Evolutionary conservation across 2,113 vertebrate genomes (phyloP).

Genomic region (Dicentrarchus labrax): DNA sequence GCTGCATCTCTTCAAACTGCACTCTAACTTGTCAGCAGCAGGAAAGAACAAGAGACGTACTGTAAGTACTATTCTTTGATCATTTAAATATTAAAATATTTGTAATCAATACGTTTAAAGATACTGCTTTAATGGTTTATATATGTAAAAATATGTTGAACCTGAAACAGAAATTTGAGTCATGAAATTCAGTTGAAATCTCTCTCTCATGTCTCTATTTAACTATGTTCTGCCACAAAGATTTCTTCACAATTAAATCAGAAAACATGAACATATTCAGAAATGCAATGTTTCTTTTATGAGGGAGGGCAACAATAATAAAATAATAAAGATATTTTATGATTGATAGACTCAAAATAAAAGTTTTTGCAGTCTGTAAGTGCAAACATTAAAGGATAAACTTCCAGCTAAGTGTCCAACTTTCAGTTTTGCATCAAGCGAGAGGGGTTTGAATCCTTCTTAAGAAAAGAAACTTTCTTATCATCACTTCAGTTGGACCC

Average conservation of each 20-base stretch:
- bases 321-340: background rate
- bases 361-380: too few relatives aligned
- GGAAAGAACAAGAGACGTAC: slow-evolving; percentile 15
- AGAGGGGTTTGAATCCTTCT: too few relatives aligned
- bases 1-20: slow-evolving; percentile 37
- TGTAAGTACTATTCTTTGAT: slow-evolving; percentile 28
- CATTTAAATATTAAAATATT: background rate
- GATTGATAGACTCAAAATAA: too few relatives aligned
- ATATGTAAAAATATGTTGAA: background rate
- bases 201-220: background rate
- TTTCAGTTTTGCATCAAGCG: too few relatives aligned
- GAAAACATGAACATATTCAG: background rate
- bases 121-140: background rate
- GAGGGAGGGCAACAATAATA: too few relatives aligned
- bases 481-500: too few relatives aligned
- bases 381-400: too few relatives aligned
- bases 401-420: too few relatives aligned
- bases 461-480: too few relatives aligned
- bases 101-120: background rate
- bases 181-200: background rate
- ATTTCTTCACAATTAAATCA: background rate
- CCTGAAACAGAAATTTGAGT: background rate
- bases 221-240: background rate
- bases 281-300: background rate
- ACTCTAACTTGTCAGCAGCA: slow-evolving; percentile 13